Evolutionary conservation across 2,888 invertebrate genomes (phyloP), one percentile per base, ranked within the genome.

Genomic region (Quadroppia sp.): DNA sequence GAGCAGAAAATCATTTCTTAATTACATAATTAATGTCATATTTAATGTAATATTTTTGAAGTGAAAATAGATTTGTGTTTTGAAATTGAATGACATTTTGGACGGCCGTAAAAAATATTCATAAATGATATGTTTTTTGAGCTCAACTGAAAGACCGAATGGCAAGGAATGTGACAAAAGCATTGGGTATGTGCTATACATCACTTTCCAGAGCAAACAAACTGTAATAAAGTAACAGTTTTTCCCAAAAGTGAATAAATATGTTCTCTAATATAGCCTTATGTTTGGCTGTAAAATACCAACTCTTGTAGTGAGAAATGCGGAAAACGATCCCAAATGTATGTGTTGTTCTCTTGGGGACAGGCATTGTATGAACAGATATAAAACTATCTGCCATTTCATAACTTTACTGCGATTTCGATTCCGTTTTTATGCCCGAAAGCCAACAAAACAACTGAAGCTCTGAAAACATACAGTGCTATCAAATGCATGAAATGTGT

Each of bases 171-270:
- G 61, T 61, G 61, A 61, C 61, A 61, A 61, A 56, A 61, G 61
- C 61, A 30, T 61, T 61, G 17, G 32, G 32, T 61, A n/a, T 32
- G 32, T 9, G 61, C 30, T 28, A 61, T 61, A 61, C 32, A 61
- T 61, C 61, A 61, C 61, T 61, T 28, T 36, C 11, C 6, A 30
- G 23, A 61, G 61, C 32, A 30, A 61, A 30, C 61, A 30, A 15
- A 53, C 48, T 56, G 61, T 61, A 61, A 61, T 61, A 61, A 61
- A 61, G 61, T 61, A 61, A 61, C 61, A 61, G 61, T 61, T 61
- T 61, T 61, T 32, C 61, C 61, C 61, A 61, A 61, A 53, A 30
- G 61, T 61, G 61, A 32, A 61, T 61, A 61, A 61, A 61, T 61
- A 61, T 61, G 61, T 61, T 61, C 30, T 61, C 61, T 32, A 61